Evolutionary conservation across 2,113 vertebrate species (phyloP).

Genomic region (Ammodytes dubius): DNA sequence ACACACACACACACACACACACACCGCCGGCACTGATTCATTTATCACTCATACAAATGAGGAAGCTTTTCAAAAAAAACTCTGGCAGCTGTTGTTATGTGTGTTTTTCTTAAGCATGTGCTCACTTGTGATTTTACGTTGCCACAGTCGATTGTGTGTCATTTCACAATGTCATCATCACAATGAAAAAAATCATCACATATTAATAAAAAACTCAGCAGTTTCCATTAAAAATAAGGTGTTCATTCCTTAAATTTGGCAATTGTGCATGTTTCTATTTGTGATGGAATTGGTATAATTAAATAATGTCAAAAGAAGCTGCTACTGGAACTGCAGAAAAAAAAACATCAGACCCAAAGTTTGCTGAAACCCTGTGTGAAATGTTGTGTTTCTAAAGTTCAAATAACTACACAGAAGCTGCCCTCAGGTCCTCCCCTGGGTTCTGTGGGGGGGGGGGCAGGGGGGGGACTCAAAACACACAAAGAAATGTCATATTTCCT

Average conservation of each 20-base stretch:
- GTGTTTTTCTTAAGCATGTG: not conserved
- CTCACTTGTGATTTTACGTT: not conserved
- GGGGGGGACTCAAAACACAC: slow-evolving; percentile 1
- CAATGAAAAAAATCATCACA: no score
- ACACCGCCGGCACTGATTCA: not conserved
- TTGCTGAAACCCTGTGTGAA: no score
- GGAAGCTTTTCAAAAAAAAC: not conserved
- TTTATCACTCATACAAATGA: not conserved
- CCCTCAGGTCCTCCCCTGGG: not conserved
- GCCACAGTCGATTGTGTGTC: no score
- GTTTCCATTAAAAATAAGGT: no score
- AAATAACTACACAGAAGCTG: not conserved
- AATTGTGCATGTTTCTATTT: no score
- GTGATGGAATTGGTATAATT: not conserved
- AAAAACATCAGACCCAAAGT: not conserved
- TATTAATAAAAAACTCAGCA: no score
- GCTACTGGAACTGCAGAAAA: not conserved
- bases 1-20: no score
- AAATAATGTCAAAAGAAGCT: not conserved
- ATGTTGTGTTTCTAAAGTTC: not conserved
- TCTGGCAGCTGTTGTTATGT: not conserved
- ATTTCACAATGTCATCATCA: no score
- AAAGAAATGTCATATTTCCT: slow-evolving; percentile 42
- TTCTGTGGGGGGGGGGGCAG: not conserved
- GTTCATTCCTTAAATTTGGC: no score